Evolutionary conservation across 2,888 invertebrate genomes (phyloP).

Genomic region (Cephus pygmeus): DNA sequence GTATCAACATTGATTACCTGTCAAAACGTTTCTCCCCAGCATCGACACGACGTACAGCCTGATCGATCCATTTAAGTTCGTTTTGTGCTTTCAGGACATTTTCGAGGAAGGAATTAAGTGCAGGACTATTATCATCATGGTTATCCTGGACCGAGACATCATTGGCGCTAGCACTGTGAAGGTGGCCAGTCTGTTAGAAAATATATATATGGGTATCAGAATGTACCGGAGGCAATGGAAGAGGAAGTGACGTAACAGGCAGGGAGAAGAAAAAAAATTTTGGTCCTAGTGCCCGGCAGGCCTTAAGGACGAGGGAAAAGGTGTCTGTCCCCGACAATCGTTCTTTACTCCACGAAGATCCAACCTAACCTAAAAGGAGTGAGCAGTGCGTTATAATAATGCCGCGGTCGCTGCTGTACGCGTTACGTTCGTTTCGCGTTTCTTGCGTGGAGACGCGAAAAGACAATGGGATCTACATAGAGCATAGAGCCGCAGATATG

Average conservation of each 20-base stretch:
- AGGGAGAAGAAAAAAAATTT: not conserved
- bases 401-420: conserved; percentile 37
- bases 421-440: conserved; percentile 36
- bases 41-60: conserved; percentile 26
- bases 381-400: conserved; percentile 47
- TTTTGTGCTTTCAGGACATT: conserved; percentile 45
- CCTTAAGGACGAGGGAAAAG: not conserved
- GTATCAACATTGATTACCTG: not conserved
- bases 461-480: conserved; percentile 26
- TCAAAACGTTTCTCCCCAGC: not conserved
- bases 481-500: conserved; percentile 48
- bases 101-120: conserved; percentile 45
- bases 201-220: not conserved
- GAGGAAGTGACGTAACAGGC: not conserved
- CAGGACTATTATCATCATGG: conserved; percentile 28
- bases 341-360: conserved; percentile 18
- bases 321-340: conserved; percentile 43
- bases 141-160: not conserved
- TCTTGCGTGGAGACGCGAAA: conserved; percentile 23
- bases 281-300: not conserved
- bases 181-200: not conserved
- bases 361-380: not conserved
- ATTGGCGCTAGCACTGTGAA: not conserved
- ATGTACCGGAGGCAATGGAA: not conserved
- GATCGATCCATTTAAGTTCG: conserved; percentile 55